These are phyloP conservation scores for Urophycis tenuis DNA, from an alignment of 2,797 vertebrate genomes.

Conservation along the genomic window DNA sequence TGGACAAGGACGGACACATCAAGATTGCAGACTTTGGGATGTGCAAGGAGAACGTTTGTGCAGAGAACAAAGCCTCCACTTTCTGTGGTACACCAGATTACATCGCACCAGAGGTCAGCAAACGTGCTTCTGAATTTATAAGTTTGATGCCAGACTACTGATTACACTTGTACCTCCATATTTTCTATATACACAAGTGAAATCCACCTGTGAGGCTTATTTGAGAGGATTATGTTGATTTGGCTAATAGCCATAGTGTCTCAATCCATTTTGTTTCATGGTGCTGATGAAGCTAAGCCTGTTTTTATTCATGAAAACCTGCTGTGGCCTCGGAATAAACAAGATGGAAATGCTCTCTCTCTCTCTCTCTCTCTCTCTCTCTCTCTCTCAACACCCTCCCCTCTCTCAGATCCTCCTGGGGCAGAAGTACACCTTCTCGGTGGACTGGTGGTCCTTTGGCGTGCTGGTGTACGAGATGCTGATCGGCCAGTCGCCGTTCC, in stretches of 20 bases:
- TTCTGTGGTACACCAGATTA: conserved; percentile 99
- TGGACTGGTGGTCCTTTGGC: conserved; percentile 99
- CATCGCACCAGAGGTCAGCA: conserved; percentile 88
- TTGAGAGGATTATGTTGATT: background rate
- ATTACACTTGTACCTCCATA: background rate
- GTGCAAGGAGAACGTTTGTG: conserved; percentile 89
- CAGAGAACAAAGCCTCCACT: conserved; percentile 80
- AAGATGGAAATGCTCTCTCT: no score
- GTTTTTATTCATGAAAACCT: background rate
- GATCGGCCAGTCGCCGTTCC: conserved; percentile 97
- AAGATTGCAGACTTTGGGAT: conserved; percentile 99
- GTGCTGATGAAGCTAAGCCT: background rate
- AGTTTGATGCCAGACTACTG: background rate
- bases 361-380: no score
- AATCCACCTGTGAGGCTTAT: background rate
- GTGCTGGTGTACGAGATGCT: conserved; percentile 97
- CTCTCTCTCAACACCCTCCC: background rate
- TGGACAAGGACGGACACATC: conserved; percentile 89
- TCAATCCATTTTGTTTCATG: background rate
- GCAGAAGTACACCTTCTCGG: conserved; percentile 89
- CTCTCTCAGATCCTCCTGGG: conserved; percentile 83
- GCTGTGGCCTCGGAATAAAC: background rate
- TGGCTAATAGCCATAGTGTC: background rate
- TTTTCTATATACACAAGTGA: background rate
- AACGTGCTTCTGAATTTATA: background rate